A percentile compares a stretch with the other conserved stretches of the same genome.
These are phyloP conservation scores for Scaptomyza caliginosa DNA, from an alignment of 2,888 invertebrate species.

Conservation along the genomic window DNA sequence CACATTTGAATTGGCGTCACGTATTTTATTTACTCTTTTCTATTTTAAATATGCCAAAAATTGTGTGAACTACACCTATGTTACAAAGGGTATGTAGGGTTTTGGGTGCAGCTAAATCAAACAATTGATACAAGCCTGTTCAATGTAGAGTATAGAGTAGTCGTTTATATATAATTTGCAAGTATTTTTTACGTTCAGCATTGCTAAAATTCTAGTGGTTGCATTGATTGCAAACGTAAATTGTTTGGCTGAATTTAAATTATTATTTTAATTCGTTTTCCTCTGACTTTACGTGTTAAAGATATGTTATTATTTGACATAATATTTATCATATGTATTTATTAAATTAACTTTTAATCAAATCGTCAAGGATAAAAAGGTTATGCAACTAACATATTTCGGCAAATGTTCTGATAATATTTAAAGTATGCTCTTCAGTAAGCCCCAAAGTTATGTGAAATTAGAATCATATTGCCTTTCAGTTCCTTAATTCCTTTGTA, in stretches of 20 bases:
- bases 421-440: neutral
- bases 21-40: slow-evolving; percentile 27
- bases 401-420: no score
- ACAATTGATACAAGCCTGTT: neutral
- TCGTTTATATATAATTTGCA: neutral
- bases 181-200: neutral
- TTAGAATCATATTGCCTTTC: no score
- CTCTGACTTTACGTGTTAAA: neutral
- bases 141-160: neutral
- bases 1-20: slow-evolving; percentile 7
- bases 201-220: neutral
- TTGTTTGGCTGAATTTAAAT: slow-evolving; percentile 1
- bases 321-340: neutral
- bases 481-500: no score
- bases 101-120: no score
- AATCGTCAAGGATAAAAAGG: neutral
- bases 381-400: neutral
- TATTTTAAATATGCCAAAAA: neutral
- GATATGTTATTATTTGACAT: neutral
- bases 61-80: neutral
- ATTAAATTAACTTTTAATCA: neutral
- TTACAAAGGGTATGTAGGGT: no score
- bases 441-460: neutral
- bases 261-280: neutral
- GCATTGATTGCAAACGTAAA: slow-evolving; percentile 24